A percentile compares a stretch with the other conserved stretches of the same genome.
These are phyloP conservation scores for Rhombomys opimus DNA, from an alignment of 2,113 vertebrate genomes.

Conservation along the genomic window DNA sequence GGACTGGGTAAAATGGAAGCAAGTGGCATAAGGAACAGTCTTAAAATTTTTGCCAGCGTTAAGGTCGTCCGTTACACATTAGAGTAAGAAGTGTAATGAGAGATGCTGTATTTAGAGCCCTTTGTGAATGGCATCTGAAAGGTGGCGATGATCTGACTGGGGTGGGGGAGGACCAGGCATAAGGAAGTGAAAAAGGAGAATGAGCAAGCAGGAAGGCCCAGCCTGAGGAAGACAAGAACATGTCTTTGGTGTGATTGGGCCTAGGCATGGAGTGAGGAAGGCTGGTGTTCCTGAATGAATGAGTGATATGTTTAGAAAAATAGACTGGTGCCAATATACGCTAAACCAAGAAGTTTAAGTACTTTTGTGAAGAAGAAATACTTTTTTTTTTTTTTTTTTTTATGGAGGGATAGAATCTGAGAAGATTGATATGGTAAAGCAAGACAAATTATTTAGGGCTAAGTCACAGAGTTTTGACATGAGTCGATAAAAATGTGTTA, in stretches of 20 bases:
- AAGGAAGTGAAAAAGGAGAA: background rate
- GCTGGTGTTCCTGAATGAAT: background rate
- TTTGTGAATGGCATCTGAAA: background rate
- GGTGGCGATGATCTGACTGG: background rate
- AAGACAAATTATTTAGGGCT: background rate
- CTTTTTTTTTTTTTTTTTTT: background rate
- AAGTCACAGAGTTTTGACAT: background rate
- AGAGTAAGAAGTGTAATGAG: background rate
- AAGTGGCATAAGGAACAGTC: background rate
- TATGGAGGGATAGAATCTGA: background rate
- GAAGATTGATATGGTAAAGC: background rate
- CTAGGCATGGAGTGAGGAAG: background rate
- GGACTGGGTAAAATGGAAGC: background rate
- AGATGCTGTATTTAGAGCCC: background rate
- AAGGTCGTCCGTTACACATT: background rate
- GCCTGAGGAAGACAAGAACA: background rate
- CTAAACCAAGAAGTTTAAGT: background rate
- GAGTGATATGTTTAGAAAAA: background rate
- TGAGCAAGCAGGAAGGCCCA: background rate
- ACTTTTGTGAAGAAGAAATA: constrained; percentile 11
- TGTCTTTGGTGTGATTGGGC: background rate
- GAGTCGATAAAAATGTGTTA: background rate
- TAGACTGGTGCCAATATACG: background rate
- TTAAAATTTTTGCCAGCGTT: background rate
- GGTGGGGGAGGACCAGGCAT: background rate